Evolutionary conservation across 2,888 invertebrate species (phyloP), one percentile per base, ranked within the genome.

Genomic region (Melanargia galathea): DNA sequence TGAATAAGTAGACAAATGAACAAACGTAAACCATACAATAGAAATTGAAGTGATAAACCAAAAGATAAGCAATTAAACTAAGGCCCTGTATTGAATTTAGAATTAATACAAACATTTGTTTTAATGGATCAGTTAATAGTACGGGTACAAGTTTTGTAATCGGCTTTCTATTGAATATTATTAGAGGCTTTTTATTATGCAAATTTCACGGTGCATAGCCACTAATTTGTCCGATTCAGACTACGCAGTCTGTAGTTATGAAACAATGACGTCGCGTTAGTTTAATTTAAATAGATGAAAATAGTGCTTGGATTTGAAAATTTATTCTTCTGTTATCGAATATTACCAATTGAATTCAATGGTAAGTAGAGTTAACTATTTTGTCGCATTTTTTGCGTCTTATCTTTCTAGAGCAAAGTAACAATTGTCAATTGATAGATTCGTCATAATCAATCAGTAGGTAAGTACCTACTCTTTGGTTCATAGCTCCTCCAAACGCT

Each of bases 161-260:
- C 49, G 46, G 33, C 64, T 62, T 62, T 58, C 60, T 48, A 64
- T 45, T 48, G 20, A 18, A 62, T 63, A 63, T 62, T 64, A 64
- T 35, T 63, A 57, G 43, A 49, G 40, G 59, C 48, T 66, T 68
- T 70, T 71, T 72, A 60, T 67, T 62, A 69, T 72, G 69, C 65
- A 62, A 68, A 70, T 64, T 68, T 66, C 64, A 64, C 65, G 69
- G 64, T 62, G 33, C 49, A 60, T 56, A 54, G 63, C 57, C 71
- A 65, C 67, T 71, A 70, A 74, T 71, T 73, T 68, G 67, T 65
- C 59, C 65, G 66, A 71, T 69, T 71, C 40, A 65, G 64, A 68
- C 66, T 70, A 68, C 64, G 38, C n/a, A 40, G 40, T 18, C 8
- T 18, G 18, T 48, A 62, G 68, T 68, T 57, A 63, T 63, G 64